Percentiles rank a stretch among this genome's conserved stretches.
These are phyloP conservation scores for Vultur gryphus DNA, from an alignment of 2,797 vertebrate species.

Conservation along the genomic window DNA sequence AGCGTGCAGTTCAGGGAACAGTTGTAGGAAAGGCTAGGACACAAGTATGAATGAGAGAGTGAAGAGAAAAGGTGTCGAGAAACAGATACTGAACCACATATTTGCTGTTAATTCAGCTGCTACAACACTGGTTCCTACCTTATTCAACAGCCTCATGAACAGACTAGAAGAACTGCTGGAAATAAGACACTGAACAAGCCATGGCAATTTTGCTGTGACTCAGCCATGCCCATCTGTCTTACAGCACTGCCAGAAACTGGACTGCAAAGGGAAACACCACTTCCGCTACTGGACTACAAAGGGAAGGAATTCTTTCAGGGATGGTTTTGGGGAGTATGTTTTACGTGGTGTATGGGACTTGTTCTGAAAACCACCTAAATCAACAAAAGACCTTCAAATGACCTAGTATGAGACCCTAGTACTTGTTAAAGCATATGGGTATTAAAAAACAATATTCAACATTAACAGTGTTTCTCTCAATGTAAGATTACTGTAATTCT, in stretches of 20 bases:
- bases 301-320: neutral
- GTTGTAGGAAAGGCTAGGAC: neutral
- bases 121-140: neutral
- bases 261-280: neutral
- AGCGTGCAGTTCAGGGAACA: neutral
- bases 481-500: neutral
- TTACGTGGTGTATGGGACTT: neutral
- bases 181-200: neutral
- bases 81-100: neutral
- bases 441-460: neutral
- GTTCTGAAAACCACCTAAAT: neutral
- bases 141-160: neutral
- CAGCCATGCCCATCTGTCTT: neutral
- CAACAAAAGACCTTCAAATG: neutral
- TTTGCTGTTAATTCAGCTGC: neutral
- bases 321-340: neutral
- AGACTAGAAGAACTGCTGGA: neutral
- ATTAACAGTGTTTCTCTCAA: neutral
- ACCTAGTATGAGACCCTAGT: accelerated
- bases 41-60: neutral
- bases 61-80: neutral
- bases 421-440: neutral
- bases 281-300: neutral
- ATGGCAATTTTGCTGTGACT: neutral
- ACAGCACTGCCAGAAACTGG: neutral